Evolutionary conservation across 2,797 vertebrate genomes (phyloP).

Genomic region (Crocidura indochinensis): DNA sequence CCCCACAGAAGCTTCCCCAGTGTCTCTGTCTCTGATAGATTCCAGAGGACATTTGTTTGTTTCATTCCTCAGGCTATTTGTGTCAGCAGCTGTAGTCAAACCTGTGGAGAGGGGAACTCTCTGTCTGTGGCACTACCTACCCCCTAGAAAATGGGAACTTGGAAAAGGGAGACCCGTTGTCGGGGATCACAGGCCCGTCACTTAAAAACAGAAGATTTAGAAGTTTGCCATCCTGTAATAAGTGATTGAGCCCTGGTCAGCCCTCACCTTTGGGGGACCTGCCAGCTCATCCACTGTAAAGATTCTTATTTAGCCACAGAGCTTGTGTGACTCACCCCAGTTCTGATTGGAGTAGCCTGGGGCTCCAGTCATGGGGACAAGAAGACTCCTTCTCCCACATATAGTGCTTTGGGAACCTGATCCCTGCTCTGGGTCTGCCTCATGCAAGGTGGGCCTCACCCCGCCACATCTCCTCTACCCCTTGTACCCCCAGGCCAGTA

Average conservation of each 20-base stretch:
- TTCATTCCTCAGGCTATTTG: conserved; percentile 58
- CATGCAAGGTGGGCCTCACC: too few species aligned
- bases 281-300: background rate
- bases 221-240: background rate
- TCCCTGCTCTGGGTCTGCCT: too few species aligned
- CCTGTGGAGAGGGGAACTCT: background rate
- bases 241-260: background rate
- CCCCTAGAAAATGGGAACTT: conserved; percentile 12
- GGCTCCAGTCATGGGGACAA: background rate
- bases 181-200: background rate
- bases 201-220: conserved; percentile 13
- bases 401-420: too few species aligned
- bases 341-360: background rate
- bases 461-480: background rate
- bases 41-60: background rate
- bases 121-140: background rate
- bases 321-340: background rate
- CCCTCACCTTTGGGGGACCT: background rate
- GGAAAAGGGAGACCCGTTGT: background rate
- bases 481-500: background rate
- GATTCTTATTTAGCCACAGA: background rate
- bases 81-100: background rate
- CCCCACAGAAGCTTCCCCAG: too few species aligned
- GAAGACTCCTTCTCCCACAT: too few species aligned
- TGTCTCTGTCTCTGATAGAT: too few species aligned